A percentile compares a stretch with the other conserved stretches of the same genome.
phyloP scores from a whole-genome alignment of 2,888 invertebrate genomes.

The Alloplasta piceator region DNA sequence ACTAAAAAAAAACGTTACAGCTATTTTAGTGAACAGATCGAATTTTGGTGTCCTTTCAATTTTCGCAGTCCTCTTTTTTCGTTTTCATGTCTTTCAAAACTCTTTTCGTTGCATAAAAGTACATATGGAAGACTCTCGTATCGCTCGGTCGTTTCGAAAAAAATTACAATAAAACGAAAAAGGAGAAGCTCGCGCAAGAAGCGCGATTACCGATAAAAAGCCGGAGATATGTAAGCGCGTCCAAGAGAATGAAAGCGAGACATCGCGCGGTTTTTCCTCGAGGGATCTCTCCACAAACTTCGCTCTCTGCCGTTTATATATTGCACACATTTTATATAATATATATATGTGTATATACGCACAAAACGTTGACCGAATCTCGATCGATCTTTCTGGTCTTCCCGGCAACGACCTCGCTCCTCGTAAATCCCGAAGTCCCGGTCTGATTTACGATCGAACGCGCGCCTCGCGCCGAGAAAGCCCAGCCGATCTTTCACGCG shows the following conservation, averaged over 20 bases:
- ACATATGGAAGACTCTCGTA: too few relatives aligned
- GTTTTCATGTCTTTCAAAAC: too few relatives aligned
- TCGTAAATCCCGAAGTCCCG: conserved; percentile 16
- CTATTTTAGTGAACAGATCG: too few relatives aligned
- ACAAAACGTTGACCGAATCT: conserved; percentile 5
- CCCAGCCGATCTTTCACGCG: too few relatives aligned
- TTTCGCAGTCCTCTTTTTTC: too few relatives aligned
- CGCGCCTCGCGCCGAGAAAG: not conserved
- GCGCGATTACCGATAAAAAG: conserved; percentile 11
- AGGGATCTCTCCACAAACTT: not conserved
- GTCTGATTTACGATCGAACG: conserved; percentile 12
- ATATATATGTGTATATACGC: not conserved
- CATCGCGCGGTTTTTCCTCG: conserved; percentile 12
- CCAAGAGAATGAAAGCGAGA: conserved; percentile 6
- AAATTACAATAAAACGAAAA: too few relatives aligned
- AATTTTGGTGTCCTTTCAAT: too few relatives aligned
- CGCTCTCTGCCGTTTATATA: conserved; percentile 4
- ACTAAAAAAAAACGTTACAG: too few relatives aligned
- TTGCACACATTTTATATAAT: conserved; percentile 2
- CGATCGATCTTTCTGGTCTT: conserved; percentile 6
- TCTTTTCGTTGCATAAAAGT: too few relatives aligned
- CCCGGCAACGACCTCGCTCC: conserved; percentile 14
- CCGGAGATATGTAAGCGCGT: conserved; percentile 4
- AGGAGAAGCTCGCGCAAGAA: not conserved
- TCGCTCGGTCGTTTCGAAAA: too few relatives aligned